Percentiles rank a stretch among this genome's conserved stretches.
Evolutionary conservation across 2,888 invertebrate genomes (phyloP).

Genomic region (Plemyria rubiginata): DNA sequence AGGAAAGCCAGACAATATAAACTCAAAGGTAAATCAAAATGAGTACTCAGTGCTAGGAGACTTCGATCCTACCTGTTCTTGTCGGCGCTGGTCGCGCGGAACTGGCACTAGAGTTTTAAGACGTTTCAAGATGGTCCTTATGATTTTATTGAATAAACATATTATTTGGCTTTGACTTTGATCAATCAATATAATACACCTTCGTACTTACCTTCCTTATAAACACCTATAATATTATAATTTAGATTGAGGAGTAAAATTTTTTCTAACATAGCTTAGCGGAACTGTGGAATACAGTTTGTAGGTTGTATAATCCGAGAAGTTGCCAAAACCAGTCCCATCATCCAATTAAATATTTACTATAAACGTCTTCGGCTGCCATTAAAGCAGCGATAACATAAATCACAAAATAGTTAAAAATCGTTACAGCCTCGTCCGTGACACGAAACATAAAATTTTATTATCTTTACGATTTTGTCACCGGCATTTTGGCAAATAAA

Average conservation of each 20-base stretch:
- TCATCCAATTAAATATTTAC: slow-evolving; percentile 61
- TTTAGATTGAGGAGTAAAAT: neutral
- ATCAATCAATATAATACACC: no score
- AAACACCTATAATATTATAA: no score
- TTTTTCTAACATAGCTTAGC: neutral
- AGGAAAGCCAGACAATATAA: neutral
- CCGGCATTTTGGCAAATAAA: slow-evolving; percentile 63
- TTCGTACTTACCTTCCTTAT: no score
- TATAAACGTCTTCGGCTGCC: slow-evolving; percentile 55
- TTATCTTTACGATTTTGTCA: slow-evolving; percentile 64
- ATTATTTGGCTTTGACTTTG: no score
- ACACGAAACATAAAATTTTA: slow-evolving; percentile 62
- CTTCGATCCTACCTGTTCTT: no score
- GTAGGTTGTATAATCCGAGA: slow-evolving; percentile 17
- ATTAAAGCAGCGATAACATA: slow-evolving; percentile 62
- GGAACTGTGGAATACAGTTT: slow-evolving; percentile 6
- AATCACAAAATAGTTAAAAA: slow-evolving; percentile 65
- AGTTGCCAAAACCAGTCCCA: slow-evolving; percentile 52
- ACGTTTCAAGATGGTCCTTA: no score
- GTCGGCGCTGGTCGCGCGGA: no score
- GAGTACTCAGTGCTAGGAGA: no score
- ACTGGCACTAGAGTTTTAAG: no score
- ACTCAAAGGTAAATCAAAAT: neutral
- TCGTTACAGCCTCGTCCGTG: slow-evolving; percentile 57
- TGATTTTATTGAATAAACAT: no score